Conservation (phyloP, 2,797 vertebrate species). For the Bradypus variegatus region DNA sequence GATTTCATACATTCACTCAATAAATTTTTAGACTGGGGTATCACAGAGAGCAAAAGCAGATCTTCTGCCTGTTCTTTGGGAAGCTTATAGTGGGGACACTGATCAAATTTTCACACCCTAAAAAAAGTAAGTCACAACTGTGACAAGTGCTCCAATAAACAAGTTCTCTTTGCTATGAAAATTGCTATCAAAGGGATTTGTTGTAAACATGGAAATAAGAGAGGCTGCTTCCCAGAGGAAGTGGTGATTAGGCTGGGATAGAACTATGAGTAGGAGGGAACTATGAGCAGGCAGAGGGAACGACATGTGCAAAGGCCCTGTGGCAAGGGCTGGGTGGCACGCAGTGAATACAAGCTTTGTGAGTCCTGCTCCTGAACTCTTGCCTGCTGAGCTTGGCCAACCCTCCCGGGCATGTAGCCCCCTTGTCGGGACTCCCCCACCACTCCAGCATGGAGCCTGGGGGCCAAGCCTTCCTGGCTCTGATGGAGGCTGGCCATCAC, state of each 20-base stretch:
- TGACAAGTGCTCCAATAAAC: not conserved
- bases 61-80: not conserved
- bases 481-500: not conserved
- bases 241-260: too few species aligned
- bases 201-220: not conserved
- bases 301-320: not conserved
- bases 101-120: not conserved
- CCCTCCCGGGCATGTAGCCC: not conserved
- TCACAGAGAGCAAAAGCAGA: not conserved
- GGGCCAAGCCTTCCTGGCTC: not conserved
- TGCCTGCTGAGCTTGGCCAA: not conserved
- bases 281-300: not conserved
- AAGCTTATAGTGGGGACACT: not conserved
- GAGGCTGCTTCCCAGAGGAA: not conserved
- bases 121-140: not conserved
- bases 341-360: not conserved
- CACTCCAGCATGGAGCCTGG: not conserved
- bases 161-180: not conserved
- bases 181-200: not conserved
- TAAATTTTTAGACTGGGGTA: not conserved
- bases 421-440: not conserved
- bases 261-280: not conserved
- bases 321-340: not conserved
- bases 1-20: not conserved
- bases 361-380: not conserved